Percentiles rank a stretch among this genome's conserved stretches.
phyloP scores from a whole-genome alignment of 2,797 vertebrate genomes.

The Melanotaenia trifasciata region DNA sequence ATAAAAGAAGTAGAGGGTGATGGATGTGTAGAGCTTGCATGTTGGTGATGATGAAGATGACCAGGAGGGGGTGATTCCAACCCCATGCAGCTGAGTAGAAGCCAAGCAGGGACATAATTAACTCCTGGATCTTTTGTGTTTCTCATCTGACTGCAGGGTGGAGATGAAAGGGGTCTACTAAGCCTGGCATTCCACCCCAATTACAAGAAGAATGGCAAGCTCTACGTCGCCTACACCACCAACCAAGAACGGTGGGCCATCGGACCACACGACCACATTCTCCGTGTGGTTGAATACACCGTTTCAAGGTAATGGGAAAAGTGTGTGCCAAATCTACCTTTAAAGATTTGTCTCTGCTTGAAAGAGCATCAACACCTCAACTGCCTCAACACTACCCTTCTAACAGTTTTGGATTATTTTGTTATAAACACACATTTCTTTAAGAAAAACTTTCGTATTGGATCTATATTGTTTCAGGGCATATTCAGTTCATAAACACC shows the following conservation, averaged over 20 bases:
- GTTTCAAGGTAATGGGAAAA: slow-evolving; percentile 87
- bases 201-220: slow-evolving; percentile 99
- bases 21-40: slow-evolving; percentile 53
- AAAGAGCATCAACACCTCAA: slow-evolving; percentile 31
- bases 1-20: slow-evolving; percentile 51
- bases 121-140: slow-evolving; percentile 98
- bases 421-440: slow-evolving; percentile 1
- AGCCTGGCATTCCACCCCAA: slow-evolving; percentile 99
- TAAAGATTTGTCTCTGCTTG: slow-evolving; percentile 19
- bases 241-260: slow-evolving; percentile 99
- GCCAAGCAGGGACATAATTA: slow-evolving; percentile 92
- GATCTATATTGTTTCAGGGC: too few species aligned
- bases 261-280: slow-evolving; percentile 98
- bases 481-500: slow-evolving; percentile 2
- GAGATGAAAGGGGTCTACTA: slow-evolving; percentile 99
- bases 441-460: too few species aligned
- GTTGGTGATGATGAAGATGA: slow-evolving; percentile 75
- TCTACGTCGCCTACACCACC: slow-evolving; percentile 99
- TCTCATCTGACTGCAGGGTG: slow-evolving; percentile 98
- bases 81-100: slow-evolving; percentile 76
- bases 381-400: slow-evolving; percentile 7
- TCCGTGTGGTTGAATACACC: slow-evolving; percentile 97
- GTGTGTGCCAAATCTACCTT: slow-evolving; percentile 50
- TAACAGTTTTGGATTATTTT: slow-evolving; percentile 14
- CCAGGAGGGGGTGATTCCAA: slow-evolving; percentile 79